Conservation (phyloP, 2,888 invertebrate genomes). For the Omphaloscelis lunosa region DNA sequence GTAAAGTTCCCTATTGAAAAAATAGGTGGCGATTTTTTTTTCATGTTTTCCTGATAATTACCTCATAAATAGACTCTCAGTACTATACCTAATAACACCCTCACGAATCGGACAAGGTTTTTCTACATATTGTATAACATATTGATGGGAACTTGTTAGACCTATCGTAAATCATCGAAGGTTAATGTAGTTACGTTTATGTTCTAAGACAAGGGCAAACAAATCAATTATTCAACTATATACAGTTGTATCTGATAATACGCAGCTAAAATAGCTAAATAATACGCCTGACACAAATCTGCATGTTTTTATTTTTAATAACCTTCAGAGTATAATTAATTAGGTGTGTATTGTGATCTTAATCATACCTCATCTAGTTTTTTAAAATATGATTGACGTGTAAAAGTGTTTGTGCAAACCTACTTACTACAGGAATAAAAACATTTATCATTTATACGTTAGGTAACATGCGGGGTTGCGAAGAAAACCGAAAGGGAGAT, state of each 20-base stretch:
- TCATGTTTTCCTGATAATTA: too few relatives aligned
- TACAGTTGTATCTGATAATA: neutral
- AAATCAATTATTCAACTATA: slow-evolving; percentile 2
- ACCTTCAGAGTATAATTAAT: neutral
- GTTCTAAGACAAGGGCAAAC: slow-evolving; percentile 1
- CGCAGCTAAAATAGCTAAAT: neutral
- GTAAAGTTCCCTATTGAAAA: too few relatives aligned
- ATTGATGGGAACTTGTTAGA: neutral
- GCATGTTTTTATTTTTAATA: neutral
- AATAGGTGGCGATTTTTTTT: too few relatives aligned
- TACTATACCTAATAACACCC: too few relatives aligned
- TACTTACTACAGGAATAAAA: neutral
- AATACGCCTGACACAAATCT: neutral
- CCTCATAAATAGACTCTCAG: too few relatives aligned
- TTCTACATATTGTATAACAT: neutral
- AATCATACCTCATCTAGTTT: neutral
- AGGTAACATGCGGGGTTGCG: too few relatives aligned
- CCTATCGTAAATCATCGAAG: slow-evolving; percentile 8
- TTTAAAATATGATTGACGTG: neutral
- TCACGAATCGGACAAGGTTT: too few relatives aligned
- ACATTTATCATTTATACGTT: neutral
- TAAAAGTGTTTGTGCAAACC: neutral
- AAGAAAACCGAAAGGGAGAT: too few relatives aligned
- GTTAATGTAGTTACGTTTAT: neutral
- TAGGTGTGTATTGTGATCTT: too few relatives aligned